phyloP scores from a whole-genome alignment of 1,140 invertebrate genomes.

The Drosophila subpulchrella region DNA sequence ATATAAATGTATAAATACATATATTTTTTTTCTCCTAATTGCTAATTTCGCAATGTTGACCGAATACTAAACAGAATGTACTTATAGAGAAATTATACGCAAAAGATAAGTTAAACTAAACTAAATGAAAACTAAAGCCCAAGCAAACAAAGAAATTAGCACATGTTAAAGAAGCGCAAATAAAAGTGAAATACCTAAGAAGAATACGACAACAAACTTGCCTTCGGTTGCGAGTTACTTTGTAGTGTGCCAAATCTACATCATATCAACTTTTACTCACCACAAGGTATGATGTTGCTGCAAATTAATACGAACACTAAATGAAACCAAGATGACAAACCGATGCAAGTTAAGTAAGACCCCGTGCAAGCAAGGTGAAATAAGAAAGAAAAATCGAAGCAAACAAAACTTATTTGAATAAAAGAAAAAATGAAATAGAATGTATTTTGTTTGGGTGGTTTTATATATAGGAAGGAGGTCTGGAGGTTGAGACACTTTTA shows the following conservation, averaged over 20 bases:
- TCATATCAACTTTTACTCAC: conserved; percentile 68
- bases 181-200: conserved; percentile 33
- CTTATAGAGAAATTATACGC: conserved; percentile 52
- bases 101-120: conserved; percentile 52
- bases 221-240: conserved; percentile 40
- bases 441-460: neutral
- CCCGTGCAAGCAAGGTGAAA: conserved; percentile 75
- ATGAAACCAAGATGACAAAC: conserved; percentile 20
- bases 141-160: conserved; percentile 53
- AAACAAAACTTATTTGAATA: conserved; percentile 47
- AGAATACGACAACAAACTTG: conserved; percentile 31
- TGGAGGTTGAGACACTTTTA: no score
- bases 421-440: conserved; percentile 19
- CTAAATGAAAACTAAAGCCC: conserved; percentile 17
- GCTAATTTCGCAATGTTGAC: conserved; percentile 52
- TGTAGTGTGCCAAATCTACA: conserved; percentile 68
- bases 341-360: conserved; percentile 19
- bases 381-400: conserved; percentile 38
- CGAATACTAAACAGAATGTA: conserved; percentile 36
- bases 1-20: conserved; percentile 43
- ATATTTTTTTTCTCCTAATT: conserved; percentile 45
- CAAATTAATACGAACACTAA: conserved; percentile 23
- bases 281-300: conserved; percentile 70
- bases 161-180: conserved; percentile 73
- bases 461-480: no score